phyloP scores from a whole-genome alignment of 2,888 invertebrate species.

The Euproctis similis region DNA sequence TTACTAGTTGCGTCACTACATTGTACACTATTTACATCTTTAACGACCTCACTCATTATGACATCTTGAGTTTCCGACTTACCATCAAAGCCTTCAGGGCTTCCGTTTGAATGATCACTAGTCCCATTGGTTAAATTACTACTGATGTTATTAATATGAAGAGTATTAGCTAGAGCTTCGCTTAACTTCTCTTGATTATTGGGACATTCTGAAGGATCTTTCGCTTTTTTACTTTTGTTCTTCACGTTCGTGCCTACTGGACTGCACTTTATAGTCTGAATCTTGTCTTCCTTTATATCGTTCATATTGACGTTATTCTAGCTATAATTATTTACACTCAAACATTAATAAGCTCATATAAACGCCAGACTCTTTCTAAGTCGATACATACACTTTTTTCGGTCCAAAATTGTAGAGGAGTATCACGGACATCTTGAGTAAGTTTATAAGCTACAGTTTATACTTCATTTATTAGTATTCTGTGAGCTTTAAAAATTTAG shows the following conservation, averaged over 20 bases:
- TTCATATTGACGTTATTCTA: constrained; percentile 60
- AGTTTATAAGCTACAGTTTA: constrained; percentile 44
- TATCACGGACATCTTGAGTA: constrained; percentile 72
- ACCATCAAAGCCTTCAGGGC: constrained; percentile 34
- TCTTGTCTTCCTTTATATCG: constrained; percentile 57
- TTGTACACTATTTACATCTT: constrained; percentile 64
- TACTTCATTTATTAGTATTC: constrained; percentile 31
- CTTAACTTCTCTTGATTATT: constrained; percentile 55
- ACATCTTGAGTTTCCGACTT: constrained; percentile 37
- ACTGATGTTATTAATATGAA: constrained; percentile 60
- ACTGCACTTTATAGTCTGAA: constrained; percentile 60
- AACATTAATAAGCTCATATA: constrained; percentile 48
- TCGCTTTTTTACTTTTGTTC: constrained; percentile 69
- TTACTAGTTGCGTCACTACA: constrained; percentile 40
- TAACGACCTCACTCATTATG: constrained; percentile 30
- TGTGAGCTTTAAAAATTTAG: constrained; percentile 28
- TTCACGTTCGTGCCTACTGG: constrained; percentile 55
- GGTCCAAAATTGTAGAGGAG: constrained; percentile 66
- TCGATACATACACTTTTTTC: constrained; percentile 57
- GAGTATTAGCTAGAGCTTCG: constrained; percentile 58
- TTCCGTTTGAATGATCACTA: constrained; percentile 53
- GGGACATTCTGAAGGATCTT: constrained; percentile 59
- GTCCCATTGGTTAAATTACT: constrained; percentile 67
- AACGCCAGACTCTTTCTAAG: constrained; percentile 39
- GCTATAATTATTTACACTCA: constrained; percentile 63